These are phyloP conservation scores for Molossus molossus DNA, from an alignment of 2,797 vertebrate species.

Conservation along the genomic window DNA sequence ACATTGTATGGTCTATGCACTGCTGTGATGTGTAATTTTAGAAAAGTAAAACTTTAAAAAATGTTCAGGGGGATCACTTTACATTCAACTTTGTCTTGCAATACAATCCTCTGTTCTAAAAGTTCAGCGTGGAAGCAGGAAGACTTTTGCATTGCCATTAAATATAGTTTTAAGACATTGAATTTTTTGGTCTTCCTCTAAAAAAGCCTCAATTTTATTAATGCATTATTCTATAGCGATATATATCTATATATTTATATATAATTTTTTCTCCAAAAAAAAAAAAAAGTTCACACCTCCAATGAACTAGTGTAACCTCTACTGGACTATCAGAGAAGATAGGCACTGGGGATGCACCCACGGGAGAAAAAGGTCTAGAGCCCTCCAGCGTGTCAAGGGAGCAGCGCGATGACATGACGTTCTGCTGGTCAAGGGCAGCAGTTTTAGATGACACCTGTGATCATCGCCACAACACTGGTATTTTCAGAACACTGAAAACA, in stretches of 20 bases:
- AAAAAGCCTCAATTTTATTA: conserved; percentile 83
- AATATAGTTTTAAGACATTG: conserved; percentile 85
- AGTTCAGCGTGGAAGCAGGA: conserved; percentile 90
- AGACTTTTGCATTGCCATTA: conserved; percentile 87
- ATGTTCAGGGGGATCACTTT: conserved; percentile 88
- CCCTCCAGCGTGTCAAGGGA: conserved; percentile 74
- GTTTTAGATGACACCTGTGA: conserved; percentile 25
- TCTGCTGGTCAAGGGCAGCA: conserved; percentile 80
- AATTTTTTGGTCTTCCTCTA: conserved; percentile 87
- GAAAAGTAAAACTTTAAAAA: conserved; percentile 88
- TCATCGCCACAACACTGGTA: conserved; percentile 62
- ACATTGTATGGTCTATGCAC: conserved; percentile 78
- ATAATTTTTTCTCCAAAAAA: conserved; percentile 71
- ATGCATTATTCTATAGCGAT: conserved; percentile 86
- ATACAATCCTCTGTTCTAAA: conserved; percentile 94
- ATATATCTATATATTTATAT: conserved; percentile 83
- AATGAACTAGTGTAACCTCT: conserved; percentile 80
- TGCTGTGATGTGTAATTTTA: conserved; percentile 85
- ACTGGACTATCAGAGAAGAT: conserved; percentile 79
- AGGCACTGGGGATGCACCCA: conserved; percentile 85
- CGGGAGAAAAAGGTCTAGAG: conserved; percentile 60
- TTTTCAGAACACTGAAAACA: conserved; percentile 85
- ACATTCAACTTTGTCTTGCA: conserved; percentile 98
- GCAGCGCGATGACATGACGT: conserved; percentile 75
- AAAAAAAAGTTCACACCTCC: conserved; percentile 70